Evolutionary conservation across 2,888 invertebrate species (phyloP).

Genomic region (Athalia rosae): DNA sequence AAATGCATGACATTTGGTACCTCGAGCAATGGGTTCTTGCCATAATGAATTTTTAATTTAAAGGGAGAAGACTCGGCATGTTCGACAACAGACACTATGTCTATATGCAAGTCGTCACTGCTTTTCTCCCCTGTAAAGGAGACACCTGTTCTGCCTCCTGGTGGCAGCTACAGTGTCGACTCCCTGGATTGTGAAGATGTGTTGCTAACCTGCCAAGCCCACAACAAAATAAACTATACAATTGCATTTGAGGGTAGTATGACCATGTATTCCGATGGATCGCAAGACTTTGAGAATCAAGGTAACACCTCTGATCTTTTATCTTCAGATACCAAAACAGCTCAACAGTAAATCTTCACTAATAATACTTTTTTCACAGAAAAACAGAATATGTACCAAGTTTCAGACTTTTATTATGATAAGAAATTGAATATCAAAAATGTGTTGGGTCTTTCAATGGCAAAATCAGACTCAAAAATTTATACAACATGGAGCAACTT

Average conservation of each 20-base stretch:
- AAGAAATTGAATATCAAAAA: conserved; percentile 65
- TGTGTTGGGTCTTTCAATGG: conserved; percentile 85
- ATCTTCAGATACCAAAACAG: not conserved
- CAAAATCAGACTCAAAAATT: conserved; percentile 87
- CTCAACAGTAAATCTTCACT: not conserved
- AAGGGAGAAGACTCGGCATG: conserved; percentile 86
- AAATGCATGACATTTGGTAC: conserved; percentile 24
- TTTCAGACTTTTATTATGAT: conserved; percentile 65
- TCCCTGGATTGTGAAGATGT: conserved; percentile 94
- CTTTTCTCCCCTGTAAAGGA: conserved; percentile 94
- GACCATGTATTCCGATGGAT: conserved; percentile 87
- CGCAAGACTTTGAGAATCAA: conserved; percentile 71
- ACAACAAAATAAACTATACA: conserved; percentile 95
- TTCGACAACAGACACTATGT: conserved; percentile 85
- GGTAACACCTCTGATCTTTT: conserved; percentile 50
- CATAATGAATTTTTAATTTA: conserved; percentile 44
- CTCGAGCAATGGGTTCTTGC: conserved; percentile 42
- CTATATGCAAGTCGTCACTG: conserved; percentile 93
- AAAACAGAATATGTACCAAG: conserved; percentile 68
- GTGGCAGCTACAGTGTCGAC: conserved; percentile 90
- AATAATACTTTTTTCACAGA: conserved; percentile 58
- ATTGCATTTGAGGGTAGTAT: conserved; percentile 94
- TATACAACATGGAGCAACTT: conserved; percentile 93
- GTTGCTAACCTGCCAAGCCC: conserved; percentile 91
- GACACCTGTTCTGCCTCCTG: conserved; percentile 80